A percentile compares a stretch with the other conserved stretches of the same genome.
Evolutionary conservation across 2,113 vertebrate species (phyloP).

Genomic region (Brevimyrus niger): DNA sequence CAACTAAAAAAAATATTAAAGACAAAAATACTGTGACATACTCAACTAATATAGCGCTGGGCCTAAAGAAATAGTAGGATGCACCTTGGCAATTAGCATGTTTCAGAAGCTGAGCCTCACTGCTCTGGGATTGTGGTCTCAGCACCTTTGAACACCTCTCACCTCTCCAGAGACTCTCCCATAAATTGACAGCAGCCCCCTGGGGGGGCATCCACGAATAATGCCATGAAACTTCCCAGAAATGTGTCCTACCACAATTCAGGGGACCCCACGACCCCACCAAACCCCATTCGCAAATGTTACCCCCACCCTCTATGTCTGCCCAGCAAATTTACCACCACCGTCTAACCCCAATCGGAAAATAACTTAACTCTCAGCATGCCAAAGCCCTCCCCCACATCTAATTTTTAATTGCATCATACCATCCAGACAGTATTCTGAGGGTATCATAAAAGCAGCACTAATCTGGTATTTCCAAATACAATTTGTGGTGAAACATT

Average conservation of each 20-base stretch:
- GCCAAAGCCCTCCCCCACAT: background rate
- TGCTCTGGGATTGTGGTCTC: background rate
- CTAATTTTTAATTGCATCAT: background rate
- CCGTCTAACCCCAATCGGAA: background rate
- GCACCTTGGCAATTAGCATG: background rate
- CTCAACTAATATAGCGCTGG: background rate
- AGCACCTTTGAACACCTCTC: background rate
- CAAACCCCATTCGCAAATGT: background rate
- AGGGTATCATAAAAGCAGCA: background rate
- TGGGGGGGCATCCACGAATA: background rate
- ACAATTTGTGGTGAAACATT: background rate
- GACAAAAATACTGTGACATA: background rate
- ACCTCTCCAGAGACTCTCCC: background rate
- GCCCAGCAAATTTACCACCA: background rate
- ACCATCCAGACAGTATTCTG: background rate
- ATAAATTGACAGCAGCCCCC: background rate
- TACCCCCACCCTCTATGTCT: background rate
- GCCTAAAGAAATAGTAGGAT: background rate
- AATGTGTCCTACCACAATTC: background rate
- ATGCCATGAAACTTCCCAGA: background rate
- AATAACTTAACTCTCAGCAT: background rate
- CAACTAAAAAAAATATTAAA: background rate
- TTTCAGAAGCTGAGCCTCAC: background rate
- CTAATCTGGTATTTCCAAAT: background rate
- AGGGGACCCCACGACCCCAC: background rate